Conservation (phyloP, 2,797 vertebrate species). For the Odontamblyopus rebecca region DNA sequence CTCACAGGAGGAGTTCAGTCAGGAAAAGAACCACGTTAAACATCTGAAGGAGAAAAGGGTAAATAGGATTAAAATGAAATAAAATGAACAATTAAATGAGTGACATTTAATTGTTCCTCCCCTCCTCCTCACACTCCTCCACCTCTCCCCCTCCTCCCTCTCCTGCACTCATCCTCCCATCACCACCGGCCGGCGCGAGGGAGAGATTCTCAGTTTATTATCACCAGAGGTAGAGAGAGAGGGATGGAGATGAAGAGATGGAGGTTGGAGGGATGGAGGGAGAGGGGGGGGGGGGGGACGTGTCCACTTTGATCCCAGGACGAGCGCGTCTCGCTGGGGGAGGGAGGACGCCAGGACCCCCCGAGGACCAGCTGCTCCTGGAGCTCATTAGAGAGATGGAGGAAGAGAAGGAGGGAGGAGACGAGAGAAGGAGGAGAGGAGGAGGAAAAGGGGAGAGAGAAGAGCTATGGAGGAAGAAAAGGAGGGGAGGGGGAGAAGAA, state of each 20-base stretch:
- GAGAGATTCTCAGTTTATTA: background rate
- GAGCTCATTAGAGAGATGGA: constrained; percentile 60
- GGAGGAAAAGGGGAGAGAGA: no score
- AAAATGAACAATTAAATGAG: no score
- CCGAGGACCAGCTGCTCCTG: constrained; percentile 68
- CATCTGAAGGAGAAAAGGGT: no score
- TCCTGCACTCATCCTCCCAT: background rate
- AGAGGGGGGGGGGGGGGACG: constrained; percentile 24
- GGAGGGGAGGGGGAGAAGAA: background rate
- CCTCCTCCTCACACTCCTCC: no score
- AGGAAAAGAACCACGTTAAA: no score
- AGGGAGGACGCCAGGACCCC: constrained; percentile 22
- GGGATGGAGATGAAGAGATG: constrained; percentile 7
- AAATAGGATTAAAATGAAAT: no score
- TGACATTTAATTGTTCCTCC: no score
- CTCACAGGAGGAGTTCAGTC: no score
- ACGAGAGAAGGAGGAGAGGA: no score
- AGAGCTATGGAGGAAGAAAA: no score
- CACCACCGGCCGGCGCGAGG: background rate
- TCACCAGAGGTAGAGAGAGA: background rate
- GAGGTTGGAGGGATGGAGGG: constrained; percentile 10
- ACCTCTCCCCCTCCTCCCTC: background rate
- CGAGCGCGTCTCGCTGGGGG: background rate
- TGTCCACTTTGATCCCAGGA: constrained; percentile 64
- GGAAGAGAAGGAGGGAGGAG: background rate